Conservation (phyloP, 1,140 invertebrate species). For the Cryptotermes secundus region DNA sequence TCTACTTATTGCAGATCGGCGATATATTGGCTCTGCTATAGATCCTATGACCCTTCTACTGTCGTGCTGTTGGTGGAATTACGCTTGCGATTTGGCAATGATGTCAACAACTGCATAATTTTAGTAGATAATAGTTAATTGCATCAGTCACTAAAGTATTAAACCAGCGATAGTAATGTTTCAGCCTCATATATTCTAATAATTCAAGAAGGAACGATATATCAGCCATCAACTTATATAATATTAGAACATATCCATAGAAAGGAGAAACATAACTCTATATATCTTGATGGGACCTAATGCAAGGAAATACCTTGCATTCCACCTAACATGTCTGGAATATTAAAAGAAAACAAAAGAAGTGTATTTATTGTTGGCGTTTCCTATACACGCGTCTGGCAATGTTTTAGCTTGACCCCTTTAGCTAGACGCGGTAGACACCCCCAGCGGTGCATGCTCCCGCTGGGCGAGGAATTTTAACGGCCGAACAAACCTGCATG, state of each 20-base stretch:
- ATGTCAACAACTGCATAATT: too few relatives aligned
- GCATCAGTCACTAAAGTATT: too few relatives aligned
- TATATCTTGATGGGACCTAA: neutral
- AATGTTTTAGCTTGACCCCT: conserved; percentile 5
- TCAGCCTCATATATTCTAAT: too few relatives aligned
- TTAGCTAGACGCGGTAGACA: neutral
- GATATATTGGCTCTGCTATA: too few relatives aligned
- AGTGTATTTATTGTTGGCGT: neutral
- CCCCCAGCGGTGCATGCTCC: neutral
- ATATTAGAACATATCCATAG: neutral
- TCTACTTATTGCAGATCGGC: too few relatives aligned
- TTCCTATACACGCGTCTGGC: neutral
- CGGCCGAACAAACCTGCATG: neutral
- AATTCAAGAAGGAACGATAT: too few relatives aligned
- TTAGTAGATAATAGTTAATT: too few relatives aligned
- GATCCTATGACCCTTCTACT: too few relatives aligned
- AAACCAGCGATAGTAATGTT: too few relatives aligned
- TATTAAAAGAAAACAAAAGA: neutral
- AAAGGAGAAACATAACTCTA: too few relatives aligned
- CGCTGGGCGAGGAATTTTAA: neutral
- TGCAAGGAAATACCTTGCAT: neutral
- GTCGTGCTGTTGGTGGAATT: too few relatives aligned
- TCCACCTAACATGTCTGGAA: neutral
- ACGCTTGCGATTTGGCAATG: too few relatives aligned
- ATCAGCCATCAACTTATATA: neutral